A percentile compares a stretch with the other conserved stretches of the same genome.
Evolutionary conservation across 2,113 vertebrate genomes (phyloP).

Genomic region (Nibea coibor): DNA sequence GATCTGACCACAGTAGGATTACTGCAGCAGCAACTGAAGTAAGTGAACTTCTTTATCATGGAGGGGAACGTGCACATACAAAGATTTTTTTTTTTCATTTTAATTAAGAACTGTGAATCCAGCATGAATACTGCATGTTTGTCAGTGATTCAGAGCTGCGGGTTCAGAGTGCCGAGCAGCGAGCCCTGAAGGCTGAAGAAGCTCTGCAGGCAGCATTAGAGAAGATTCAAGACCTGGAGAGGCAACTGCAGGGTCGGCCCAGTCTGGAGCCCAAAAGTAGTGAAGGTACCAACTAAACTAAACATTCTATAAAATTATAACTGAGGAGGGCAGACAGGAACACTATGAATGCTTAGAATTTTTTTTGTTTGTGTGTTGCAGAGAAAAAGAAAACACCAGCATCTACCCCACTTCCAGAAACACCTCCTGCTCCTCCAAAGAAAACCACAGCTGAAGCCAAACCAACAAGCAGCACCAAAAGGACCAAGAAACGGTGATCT

Average conservation of each 20-base stretch:
- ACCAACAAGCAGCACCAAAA: conserved; percentile 61
- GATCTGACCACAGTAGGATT: conserved; percentile 77
- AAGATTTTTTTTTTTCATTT: background rate
- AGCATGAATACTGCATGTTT: background rate
- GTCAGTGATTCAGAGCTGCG: conserved; percentile 76
- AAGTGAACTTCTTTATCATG: conserved; percentile 56
- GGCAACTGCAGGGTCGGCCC: conserved; percentile 62
- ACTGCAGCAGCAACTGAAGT: conserved; percentile 86
- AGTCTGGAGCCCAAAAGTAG: conserved; percentile 49
- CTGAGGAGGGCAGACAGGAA: background rate
- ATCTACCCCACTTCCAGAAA: background rate
- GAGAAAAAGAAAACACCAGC: conserved; percentile 48
- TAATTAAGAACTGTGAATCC: background rate
- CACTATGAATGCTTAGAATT: background rate
- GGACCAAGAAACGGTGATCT: conserved; percentile 70
- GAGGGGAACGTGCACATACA: background rate
- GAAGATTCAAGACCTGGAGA: conserved; percentile 86
- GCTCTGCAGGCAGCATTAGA: conserved; percentile 84
- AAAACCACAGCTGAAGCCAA: conserved; percentile 58
- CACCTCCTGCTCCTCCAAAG: conserved; percentile 27
- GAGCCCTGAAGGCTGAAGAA: conserved; percentile 84
- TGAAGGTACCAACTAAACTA: conserved; percentile 24
- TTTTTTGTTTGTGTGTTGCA: conserved; percentile 52
- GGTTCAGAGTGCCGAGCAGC: conserved; percentile 83
- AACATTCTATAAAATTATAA: background rate